Base-by-base conservation (phyloP, 2,113 vertebrate genomes). In the Mesoclemmys tuberculata region DNA sequence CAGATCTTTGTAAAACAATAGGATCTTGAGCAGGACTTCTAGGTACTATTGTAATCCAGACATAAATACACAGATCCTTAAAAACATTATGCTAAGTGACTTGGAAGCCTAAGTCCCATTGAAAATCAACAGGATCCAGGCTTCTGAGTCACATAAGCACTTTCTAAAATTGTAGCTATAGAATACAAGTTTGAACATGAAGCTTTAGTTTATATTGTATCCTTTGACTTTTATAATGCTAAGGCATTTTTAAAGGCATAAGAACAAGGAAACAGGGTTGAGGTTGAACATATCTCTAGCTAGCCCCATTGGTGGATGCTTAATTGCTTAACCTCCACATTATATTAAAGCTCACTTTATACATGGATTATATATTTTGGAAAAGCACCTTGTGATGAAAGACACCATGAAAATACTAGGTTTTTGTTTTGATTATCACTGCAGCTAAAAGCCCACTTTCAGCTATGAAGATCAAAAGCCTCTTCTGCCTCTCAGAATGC, bases 401-500 rank as follows among this genome's bases (percentile, higher is more conserved):
- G 41, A 56, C 52, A 4, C 0, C 81, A 1, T 84, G 84, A 77
- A 61, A 90, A 82, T 61, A 4, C 44, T 87, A 18, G 80, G 1
- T 74, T n/a, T 90, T 94, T 94, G 71, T 94, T 95, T 92, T 85
- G 6, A 68, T 89, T 94, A 91, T 56, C 51, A 31, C 6, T 74
- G 31, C 84, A 88, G n/a, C 11, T 95, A 92, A 84, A 88, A 93
- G 51, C 31, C 2, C 6, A 89, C 92, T 80, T 4, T 3, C 31
- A 85, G 0, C 88, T 90, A 85, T 41, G 48, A 82, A 80, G 52
- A 96, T 82, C 55, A 88, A 95, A 94, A 79, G 31, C 5, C 16
- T 87, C 56, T 94, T 94, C 24, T 93, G 21, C 22, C 13, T 49
- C n/a, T 38, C 82, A 84, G 18, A 90, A 55, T 22, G 16, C 2